Base-by-base conservation (phyloP, 2,888 invertebrate species). In the Drosophila incognita region DNA sequence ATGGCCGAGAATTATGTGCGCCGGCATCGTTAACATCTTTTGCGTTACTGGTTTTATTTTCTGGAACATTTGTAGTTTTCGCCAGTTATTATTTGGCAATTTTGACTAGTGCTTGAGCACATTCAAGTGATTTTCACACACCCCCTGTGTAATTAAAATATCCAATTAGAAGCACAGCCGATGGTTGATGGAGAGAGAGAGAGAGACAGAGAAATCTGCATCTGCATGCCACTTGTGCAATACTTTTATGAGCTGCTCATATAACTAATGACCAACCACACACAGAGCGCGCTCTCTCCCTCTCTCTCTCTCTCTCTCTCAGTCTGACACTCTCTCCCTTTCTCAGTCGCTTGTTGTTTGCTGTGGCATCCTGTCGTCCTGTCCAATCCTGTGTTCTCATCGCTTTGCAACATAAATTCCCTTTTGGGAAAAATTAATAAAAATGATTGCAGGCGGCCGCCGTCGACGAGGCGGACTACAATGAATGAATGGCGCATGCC, bases 401-500 rank as follows among this genome's bases (percentile, higher is more conserved):
- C 58, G 75, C 49, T 62, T 62, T 68, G 79, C 66, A 72, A 78
- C 85, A 85, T 84, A 85, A 84, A 85, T 85, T 87, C 83, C 80
- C 79, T 85, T 85, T 83, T 82, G 81, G 79, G 76, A 74, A 84
- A 87, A 87, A 87, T 87, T 87, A 86, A 87, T 87, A 87, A 87
- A 87, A 87, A 87, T 87, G 86, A 87, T 87, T 87, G 87, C 86
- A 78, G 68, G 73, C 84, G 75, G 73, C 63, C 69, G 83, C 21
- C 48, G 74, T 51, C 56, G 75, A 62, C 69, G 77, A 61, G 54
- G 35, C 40, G 54, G 60, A 54, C 74, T 64, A 84, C 82, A 86
- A 82, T 82, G 84, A 87, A 87, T 86, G 87, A 86, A 86, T 86
- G 87, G 87, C 87, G 87, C 76, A 85, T 86, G 87, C 87, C 87